Evolutionary conservation across 2,888 invertebrate genomes (phyloP), one percentile per base, ranked within the genome.

Genomic region (Gnatocerus cornutus): DNA sequence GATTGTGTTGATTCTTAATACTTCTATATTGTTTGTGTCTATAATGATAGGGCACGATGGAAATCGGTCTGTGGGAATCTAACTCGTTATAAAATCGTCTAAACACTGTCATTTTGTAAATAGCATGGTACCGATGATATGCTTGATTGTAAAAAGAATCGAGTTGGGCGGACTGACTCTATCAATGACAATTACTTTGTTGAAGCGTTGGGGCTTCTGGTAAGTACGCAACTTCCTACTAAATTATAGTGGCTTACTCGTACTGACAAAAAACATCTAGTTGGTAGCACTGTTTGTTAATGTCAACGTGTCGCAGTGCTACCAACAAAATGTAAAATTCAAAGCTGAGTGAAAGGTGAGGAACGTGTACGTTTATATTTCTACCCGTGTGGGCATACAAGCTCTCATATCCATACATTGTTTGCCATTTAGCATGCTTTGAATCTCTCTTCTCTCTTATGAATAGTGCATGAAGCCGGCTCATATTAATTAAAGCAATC

Each of bases 401-500:
- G 2, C 21, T 21, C 21, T 21, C 2, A 21, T 3, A 21, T 21
- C 21, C 21, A 21, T 21, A 12, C 6, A 41, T 41, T 41, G 6
- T 41, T 41, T 41, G 12, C 41, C 41, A 12, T 41, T 41, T 41
- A 41, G 12, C n/a, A 41, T 41, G 10, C n/a, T 6, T 13, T 10
- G 6, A 41, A 41, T 41, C 12, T 41, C 41, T 48, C 48, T 16
- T n/a, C 21, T 16, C 53, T 46, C 43, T 74, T 71, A 76, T 76
- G 76, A 76, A 76, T 75, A 77, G 71, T 77, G 71, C 53, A 77
- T 77, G 75, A 78, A 73, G 56, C 64, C 69, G 69, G 73, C 70
- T 71, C 64, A 73, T 68, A 76, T 76, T 78, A 75, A 76, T 76
- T 78, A 75, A 73, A 71, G 75, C 66, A 77, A 78, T 78, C 76